These are phyloP conservation scores for Rhinichthys klamathensis DNA, from an alignment of 2,113 vertebrate genomes.

Conservation along the genomic window DNA sequence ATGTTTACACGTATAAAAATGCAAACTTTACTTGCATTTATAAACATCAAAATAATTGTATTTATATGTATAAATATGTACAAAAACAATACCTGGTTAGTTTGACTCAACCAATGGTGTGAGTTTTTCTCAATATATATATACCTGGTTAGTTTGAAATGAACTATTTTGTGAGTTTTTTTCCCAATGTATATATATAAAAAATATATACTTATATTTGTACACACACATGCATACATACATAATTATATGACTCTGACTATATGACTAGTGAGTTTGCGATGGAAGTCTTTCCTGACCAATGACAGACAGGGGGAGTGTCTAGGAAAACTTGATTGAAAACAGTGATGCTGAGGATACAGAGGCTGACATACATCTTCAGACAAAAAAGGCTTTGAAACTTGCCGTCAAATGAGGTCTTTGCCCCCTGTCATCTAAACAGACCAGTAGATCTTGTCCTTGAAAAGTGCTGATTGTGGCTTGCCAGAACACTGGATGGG, in stretches of 20 bases:
- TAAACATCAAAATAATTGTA: not conserved
- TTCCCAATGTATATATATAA: not conserved
- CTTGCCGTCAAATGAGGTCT: slow-evolving; percentile 4
- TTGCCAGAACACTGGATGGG: slow-evolving; percentile 54
- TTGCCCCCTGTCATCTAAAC: slow-evolving; percentile 55
- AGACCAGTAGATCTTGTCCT: slow-evolving; percentile 62
- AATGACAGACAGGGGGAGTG: not conserved
- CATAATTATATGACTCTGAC: no score
- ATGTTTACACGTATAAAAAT: not conserved
- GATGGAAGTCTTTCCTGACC: not conserved
- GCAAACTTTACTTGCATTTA: not conserved
- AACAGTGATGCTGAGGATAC: not conserved
- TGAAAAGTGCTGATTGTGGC: slow-evolving; percentile 69
- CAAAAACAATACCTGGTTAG: not conserved
- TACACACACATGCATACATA: not conserved
- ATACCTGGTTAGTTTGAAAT: not conserved
- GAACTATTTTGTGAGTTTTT: not conserved
- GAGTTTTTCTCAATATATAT: not conserved
- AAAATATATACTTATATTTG: not conserved
- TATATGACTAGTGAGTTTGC: not conserved
- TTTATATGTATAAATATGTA: not conserved
- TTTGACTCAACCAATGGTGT: not conserved
- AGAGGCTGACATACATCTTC: not conserved
- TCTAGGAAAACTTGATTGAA: not conserved
- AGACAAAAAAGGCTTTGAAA: not conserved